Evolutionary conservation across 2,113 vertebrate species (phyloP), one percentile per base, ranked within the genome.

Genomic region (Phalacrocorax brasilianus): DNA sequence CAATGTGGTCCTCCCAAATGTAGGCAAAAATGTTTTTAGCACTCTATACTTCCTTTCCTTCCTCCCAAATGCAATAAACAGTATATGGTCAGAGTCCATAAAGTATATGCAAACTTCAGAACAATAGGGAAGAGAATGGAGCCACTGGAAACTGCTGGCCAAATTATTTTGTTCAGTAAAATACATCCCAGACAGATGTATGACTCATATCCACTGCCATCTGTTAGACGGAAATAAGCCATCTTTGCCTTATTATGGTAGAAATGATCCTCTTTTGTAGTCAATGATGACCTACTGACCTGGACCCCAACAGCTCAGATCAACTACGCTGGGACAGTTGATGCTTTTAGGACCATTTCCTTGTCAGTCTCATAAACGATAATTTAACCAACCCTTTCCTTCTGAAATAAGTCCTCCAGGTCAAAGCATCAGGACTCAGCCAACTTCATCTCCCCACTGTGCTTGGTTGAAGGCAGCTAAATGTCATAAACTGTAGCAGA

Each of bases 221-320:
- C 95, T 95, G 91, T 45, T 83, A 92, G 67, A 58, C 8, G 1
- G 84, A 85, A 97, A 95, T 95, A 92, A 97, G 66, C 88, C 85
- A 94, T 96, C 78, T 97, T 96, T 95, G 68, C 49, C 89, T 97
- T 74, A 89, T 94, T 96, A 95, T 94, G 72, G 75, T 80, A 95
- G 72, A 97, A 96, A 97, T 67, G 5, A 96, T 96, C 89, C 85
- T 88, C 79, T 94, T 96, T 91, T 81, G 56, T 72, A 87, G 85
- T 55, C 78, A 85, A 12, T 88, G 89, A 83, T 85, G 93, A 97
- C 89, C 93, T 88, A 70, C 74, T 96, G 96, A 95, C 96, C 94
- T 63, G 42, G 70, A 85, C 79, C 70, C 59, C 90, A 91, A 83
- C 62, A 91, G 68, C 35, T 96, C 95, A 89, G 67, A 95, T 84